A percentile compares a stretch with the other conserved stretches of the same genome.
phyloP scores from a whole-genome alignment of 2,113 vertebrate genomes.

The Myanophis thanlyinensis region DNA sequence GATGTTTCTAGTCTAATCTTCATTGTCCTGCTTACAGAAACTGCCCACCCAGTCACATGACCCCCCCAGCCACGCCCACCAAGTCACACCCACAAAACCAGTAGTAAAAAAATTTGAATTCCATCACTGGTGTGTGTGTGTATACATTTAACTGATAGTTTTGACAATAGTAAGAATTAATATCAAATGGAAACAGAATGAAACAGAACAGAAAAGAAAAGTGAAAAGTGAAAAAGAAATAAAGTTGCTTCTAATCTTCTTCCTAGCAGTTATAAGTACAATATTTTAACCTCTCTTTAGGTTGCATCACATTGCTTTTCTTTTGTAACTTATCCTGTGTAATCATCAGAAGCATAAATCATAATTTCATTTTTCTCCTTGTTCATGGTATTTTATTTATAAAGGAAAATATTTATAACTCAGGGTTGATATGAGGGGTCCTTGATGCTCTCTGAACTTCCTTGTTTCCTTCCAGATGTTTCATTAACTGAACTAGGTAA shows the following conservation, averaged over 20 bases:
- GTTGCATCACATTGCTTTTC: not conserved
- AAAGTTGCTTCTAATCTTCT: not conserved
- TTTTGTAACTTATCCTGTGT: not conserved
- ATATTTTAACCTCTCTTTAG: not conserved
- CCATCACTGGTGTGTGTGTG: not conserved
- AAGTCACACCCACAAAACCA: too few species aligned
- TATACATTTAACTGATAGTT: not conserved
- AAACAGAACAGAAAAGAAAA: not conserved
- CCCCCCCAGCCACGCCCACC: too few species aligned
- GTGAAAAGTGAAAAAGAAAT: not conserved
- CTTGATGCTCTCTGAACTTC: too few species aligned
- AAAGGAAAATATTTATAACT: too few species aligned
- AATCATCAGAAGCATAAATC: not conserved
- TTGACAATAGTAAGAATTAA: not conserved
- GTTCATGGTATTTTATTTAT: too few species aligned
- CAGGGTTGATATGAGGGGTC: too few species aligned
- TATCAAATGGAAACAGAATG: not conserved
- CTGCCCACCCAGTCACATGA: too few species aligned
- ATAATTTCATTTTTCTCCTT: not conserved
- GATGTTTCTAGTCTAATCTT: too few species aligned
- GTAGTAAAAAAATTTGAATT: too few species aligned
- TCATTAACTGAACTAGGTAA: too few species aligned
- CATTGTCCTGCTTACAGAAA: too few species aligned
- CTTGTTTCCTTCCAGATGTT: too few species aligned
- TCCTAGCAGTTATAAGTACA: not conserved